phyloP scores from a whole-genome alignment of 2,113 vertebrate species.

The Tachysurus vachellii region DNA sequence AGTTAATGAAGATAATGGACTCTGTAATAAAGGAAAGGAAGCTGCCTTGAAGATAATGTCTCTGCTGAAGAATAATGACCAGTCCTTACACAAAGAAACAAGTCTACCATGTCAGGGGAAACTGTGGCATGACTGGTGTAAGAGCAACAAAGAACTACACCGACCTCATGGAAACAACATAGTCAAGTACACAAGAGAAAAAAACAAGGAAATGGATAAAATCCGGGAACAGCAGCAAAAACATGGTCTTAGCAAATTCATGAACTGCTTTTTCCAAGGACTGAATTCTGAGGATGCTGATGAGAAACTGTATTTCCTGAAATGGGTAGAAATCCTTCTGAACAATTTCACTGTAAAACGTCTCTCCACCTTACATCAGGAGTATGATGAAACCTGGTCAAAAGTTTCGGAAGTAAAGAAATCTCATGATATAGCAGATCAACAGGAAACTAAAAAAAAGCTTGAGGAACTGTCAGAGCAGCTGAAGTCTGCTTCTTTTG shows the following conservation, averaged over 20 bases:
- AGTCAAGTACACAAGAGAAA: constrained; percentile 60
- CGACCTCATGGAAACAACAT: constrained; percentile 59
- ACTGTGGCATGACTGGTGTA: constrained; percentile 46
- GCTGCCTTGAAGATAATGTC: not conserved
- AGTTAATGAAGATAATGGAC: constrained; percentile 4
- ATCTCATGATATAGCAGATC: constrained; percentile 24
- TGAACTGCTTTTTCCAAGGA: constrained; percentile 48
- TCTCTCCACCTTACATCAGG: constrained; percentile 55
- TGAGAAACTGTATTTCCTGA: constrained; percentile 68
- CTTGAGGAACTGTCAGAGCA: constrained; percentile 60
- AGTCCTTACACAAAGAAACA: constrained; percentile 14
- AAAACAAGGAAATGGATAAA: constrained; percentile 59
- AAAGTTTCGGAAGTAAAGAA: constrained; percentile 56
- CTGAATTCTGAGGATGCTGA: constrained; percentile 46
- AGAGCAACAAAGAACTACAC: constrained; percentile 48
- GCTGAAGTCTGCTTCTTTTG: constrained; percentile 59
- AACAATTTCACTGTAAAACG: constrained; percentile 54
- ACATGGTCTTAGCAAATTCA: not conserved
- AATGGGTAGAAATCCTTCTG: constrained; percentile 64
- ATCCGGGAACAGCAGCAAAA: constrained; percentile 62
- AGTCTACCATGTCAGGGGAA: constrained; percentile 36
- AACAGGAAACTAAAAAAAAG: constrained; percentile 40
- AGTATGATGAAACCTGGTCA: constrained; percentile 61
- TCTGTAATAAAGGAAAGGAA: constrained; percentile 21
- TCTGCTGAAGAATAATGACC: not conserved